These are phyloP conservation scores for Achroia grisella DNA, from an alignment of 1,140 invertebrate species.

Conservation along the genomic window DNA sequence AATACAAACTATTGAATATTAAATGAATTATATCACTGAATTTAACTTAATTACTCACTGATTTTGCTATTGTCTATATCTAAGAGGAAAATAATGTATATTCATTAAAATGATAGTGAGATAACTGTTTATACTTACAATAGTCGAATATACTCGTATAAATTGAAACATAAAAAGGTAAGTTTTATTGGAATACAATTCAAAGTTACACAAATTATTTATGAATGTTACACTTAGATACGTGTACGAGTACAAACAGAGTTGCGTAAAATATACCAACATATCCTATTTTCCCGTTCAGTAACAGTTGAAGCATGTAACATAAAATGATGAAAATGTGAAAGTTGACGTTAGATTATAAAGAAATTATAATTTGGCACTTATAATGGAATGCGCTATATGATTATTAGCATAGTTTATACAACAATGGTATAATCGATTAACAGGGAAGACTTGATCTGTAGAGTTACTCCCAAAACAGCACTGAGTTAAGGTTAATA, in stretches of 20 bases:
- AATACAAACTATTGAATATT: constrained; percentile 14
- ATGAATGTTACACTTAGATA: not conserved
- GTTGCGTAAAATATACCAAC: too few species aligned
- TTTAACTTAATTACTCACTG: not conserved
- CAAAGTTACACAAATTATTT: not conserved
- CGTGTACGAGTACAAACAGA: too few species aligned
- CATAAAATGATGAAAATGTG: too few species aligned
- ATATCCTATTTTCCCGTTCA: too few species aligned
- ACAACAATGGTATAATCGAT: constrained; percentile 35
- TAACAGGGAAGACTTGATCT: constrained; percentile 62
- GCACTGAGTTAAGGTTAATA: not conserved
- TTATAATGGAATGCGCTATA: constrained; percentile 9
- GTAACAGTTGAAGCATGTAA: too few species aligned
- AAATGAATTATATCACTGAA: not conserved
- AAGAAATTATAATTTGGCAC: constrained; percentile 12
- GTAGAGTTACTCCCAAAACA: constrained; percentile 12
- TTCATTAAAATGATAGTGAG: too few species aligned
- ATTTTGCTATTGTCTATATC: too few species aligned
- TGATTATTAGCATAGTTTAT: constrained; percentile 22
- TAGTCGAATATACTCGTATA: not conserved
- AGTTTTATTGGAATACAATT: not conserved
- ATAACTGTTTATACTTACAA: too few species aligned
- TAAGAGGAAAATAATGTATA: too few species aligned
- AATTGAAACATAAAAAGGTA: not conserved
- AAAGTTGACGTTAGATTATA: too few species aligned